Evolutionary conservation across 1,140 invertebrate genomes (phyloP).

Genomic region (Hydropsyche tenuis): DNA sequence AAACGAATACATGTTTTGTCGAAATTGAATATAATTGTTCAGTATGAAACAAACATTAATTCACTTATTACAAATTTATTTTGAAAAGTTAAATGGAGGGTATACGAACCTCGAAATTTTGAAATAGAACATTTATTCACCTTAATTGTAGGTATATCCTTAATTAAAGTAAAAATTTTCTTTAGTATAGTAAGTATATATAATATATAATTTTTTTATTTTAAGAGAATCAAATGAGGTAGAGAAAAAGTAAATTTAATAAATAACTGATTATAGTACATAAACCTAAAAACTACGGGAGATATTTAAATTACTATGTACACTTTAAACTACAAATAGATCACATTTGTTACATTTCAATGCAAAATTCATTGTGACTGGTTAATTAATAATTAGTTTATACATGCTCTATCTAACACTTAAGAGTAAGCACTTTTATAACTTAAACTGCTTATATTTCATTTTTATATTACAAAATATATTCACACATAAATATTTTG

Average conservation of each 20-base stretch:
- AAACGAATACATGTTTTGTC: no score
- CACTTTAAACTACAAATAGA: slow-evolving; percentile 1
- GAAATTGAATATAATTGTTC: no score
- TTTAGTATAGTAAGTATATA: background rate
- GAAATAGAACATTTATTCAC: no score
- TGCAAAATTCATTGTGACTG: slow-evolving; percentile 8
- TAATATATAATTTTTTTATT: background rate
- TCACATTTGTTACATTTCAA: slow-evolving; percentile 26
- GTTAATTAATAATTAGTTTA: slow-evolving; percentile 14
- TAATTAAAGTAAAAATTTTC: background rate
- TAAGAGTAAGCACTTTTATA: background rate
- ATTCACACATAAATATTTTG: background rate
- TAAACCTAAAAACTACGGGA: background rate
- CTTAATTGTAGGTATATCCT: no score
- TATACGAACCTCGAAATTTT: no score
- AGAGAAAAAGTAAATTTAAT: slow-evolving; percentile 5
- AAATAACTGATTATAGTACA: slow-evolving; percentile 16
- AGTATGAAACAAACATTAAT: no score
- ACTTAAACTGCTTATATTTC: slow-evolving; percentile 4
- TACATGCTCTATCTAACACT: slow-evolving; percentile 11
- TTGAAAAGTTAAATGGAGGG: no score
- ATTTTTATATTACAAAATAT: slow-evolving; percentile 18
- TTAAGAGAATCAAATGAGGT: slow-evolving; percentile 7
- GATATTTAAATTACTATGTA: slow-evolving; percentile 5
- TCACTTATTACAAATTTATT: no score